These are phyloP conservation scores for Anaspis maculata DNA, from an alignment of 2,888 invertebrate species.

Conservation along the genomic window DNA sequence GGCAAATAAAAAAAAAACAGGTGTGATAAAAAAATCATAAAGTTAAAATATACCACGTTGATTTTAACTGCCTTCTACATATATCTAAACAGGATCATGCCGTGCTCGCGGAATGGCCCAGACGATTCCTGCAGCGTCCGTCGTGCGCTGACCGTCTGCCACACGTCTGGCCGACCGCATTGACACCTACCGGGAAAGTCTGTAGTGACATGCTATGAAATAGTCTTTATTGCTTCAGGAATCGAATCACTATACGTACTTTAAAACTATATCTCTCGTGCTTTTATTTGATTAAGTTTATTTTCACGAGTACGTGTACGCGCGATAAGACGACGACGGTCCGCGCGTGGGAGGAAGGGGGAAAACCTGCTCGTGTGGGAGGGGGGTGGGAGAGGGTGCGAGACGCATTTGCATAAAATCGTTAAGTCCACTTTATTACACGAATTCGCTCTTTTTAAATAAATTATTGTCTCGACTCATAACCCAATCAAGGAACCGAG, in stretches of 20 bases:
- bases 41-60: conserved; percentile 38
- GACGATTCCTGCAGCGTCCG: conserved; percentile 12
- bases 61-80: conserved; percentile 39
- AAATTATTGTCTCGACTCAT: too few relatives aligned
- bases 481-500: conserved; percentile 13
- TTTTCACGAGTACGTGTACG: conserved; percentile 19
- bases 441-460: conserved; percentile 18
- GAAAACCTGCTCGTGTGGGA: too few relatives aligned
- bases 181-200: conserved; percentile 41
- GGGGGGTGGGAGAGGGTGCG: too few relatives aligned
- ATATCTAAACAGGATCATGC: conserved; percentile 38
- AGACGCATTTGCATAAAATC: conserved; percentile 31
- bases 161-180: conserved; percentile 25
- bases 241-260: conserved; percentile 35
- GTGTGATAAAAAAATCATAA: conserved; percentile 38
- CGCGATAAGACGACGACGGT: conserved; percentile 14
- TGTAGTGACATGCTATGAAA: conserved; percentile 43
- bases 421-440: conserved; percentile 23
- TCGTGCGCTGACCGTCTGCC: conserved; percentile 15
- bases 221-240: conserved; percentile 40
- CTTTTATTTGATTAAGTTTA: conserved; percentile 30
- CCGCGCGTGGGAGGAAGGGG: too few relatives aligned
- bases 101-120: conserved; percentile 27
- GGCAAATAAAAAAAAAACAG: conserved; percentile 29
- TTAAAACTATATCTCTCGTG: conserved; percentile 24